A percentile compares a stretch with the other conserved stretches of the same genome.
Evolutionary conservation across 2,113 vertebrate genomes (phyloP).

Genomic region (Tragulus kanchil): DNA sequence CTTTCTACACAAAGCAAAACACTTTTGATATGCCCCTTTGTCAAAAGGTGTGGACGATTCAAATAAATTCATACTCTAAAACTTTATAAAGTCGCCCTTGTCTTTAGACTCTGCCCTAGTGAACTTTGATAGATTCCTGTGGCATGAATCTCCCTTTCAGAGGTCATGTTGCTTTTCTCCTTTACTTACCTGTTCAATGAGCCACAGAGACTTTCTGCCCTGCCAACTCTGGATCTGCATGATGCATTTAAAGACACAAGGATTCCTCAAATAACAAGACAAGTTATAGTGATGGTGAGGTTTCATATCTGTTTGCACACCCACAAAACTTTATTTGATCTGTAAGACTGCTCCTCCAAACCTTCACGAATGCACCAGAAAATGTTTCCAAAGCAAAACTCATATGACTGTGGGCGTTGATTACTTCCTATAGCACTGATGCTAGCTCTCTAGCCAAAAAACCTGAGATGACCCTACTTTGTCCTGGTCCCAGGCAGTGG

Average conservation of each 20-base stretch:
- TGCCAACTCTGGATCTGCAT: neutral
- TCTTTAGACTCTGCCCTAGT: neutral
- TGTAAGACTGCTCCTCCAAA: neutral
- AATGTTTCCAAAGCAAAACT: conserved; percentile 7
- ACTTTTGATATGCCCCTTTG: neutral
- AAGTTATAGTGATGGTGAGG: neutral
- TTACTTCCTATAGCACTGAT: neutral
- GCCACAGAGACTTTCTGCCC: neutral
- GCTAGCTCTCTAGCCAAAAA: neutral
- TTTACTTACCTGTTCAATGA: conserved; percentile 11
- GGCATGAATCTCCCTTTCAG: neutral
- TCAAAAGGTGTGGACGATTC: conserved; percentile 1
- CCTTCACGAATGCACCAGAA: neutral
- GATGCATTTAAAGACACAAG: neutral
- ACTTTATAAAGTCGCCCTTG: neutral
- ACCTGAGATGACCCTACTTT: neutral
- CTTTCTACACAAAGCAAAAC: neutral
- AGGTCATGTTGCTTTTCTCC: neutral
- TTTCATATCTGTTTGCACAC: neutral
- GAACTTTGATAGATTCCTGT: neutral
- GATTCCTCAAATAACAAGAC: neutral
- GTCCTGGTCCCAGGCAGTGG: neutral
- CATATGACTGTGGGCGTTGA: neutral
- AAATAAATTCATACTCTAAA: neutral
- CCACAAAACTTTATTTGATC: neutral